Evolutionary conservation across 2,888 invertebrate species (phyloP).

Genomic region (Sarcophaga rosellei): DNA sequence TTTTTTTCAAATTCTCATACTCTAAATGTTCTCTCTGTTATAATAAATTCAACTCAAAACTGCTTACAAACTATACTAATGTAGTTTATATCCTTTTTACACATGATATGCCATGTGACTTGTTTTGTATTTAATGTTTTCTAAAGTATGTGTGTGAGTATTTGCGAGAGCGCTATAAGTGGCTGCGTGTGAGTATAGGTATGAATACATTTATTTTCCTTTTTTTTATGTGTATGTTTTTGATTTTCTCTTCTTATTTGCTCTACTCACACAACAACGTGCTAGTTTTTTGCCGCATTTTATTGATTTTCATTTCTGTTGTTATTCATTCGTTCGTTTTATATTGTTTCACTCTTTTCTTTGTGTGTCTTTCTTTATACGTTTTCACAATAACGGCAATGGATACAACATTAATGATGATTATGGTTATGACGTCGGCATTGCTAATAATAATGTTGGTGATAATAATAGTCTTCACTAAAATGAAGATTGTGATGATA

Average conservation of each 20-base stretch:
- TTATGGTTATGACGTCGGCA: not conserved
- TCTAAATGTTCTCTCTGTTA: slow-evolving; percentile 8
- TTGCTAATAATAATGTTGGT: not conserved
- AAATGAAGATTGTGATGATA: slow-evolving; percentile 37
- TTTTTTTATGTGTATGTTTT: not conserved
- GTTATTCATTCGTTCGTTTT: not conserved
- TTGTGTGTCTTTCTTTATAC: slow-evolving; percentile 27
- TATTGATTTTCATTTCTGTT: slow-evolving; percentile 57
- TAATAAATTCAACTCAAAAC: slow-evolving; percentile 40
- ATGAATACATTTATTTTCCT: not conserved
- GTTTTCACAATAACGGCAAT: slow-evolving; percentile 39
- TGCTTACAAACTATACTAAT: slow-evolving; percentile 50
- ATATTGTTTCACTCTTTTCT: not conserved
- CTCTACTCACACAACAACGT: slow-evolving; percentile 45
- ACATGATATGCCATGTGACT: slow-evolving; percentile 61
- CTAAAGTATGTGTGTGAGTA: not conserved
- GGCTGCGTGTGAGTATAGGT: too few relatives aligned
- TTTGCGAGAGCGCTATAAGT: not conserved
- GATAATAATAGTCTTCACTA: not conserved
- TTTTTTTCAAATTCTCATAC: too few relatives aligned
- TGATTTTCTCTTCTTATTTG: slow-evolving; percentile 26
- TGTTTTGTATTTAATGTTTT: not conserved
- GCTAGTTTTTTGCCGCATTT: slow-evolving; percentile 61
- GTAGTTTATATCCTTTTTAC: slow-evolving; percentile 39
- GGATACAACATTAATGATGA: slow-evolving; percentile 40